Base-by-base conservation (phyloP, 2,888 invertebrate species). In the Morpho helenor region DNA sequence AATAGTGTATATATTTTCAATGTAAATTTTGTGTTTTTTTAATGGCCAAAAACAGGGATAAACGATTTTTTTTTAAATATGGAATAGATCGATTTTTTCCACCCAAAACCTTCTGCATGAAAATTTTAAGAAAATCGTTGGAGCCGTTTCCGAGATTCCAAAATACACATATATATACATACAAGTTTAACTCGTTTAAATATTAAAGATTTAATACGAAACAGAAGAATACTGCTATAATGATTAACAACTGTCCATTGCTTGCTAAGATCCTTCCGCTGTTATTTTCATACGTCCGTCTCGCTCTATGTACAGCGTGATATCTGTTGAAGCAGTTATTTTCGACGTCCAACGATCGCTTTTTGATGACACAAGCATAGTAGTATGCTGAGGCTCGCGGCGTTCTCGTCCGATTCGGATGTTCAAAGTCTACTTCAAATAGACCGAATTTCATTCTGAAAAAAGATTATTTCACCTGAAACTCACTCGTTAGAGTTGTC, bases 391-490 rank as follows among this genome's bases (percentile, higher is more conserved):
- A 94, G 22, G 85, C 79, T 66, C 94, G 94, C 1, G 93, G 89
- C 7, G 52, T 44, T n/a, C 64, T 51, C 0, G 90, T 91, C 50
- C 94, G 84, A 1, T 90, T 84, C 44, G 92, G 91, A 59, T 92
- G 91, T 0, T 74, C 79, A 69, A 93, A 94, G 75, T 95, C 92
- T 8, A 94, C 93, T 60, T 91, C 85, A 66, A 92, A 93, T 0
- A 94, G 73, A 1, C 95, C 95, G 70, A 94, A 94, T 65, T 89
- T 91, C 49, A 83, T 79, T 1, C 92, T 92, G 77, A 59, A 79
- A 77, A 23, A 48, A 22, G 7, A 49, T 40, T 22, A 7, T 31
- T 31, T 2, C 31, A 31, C 5, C 5, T 31, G 31, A 31, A 31
- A 31, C 31, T 31, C 31, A 5, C 31, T 31, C 31, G 3, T 31